Conservation (phyloP, 2,797 vertebrate species). For the Champsocephalus esox region DNA sequence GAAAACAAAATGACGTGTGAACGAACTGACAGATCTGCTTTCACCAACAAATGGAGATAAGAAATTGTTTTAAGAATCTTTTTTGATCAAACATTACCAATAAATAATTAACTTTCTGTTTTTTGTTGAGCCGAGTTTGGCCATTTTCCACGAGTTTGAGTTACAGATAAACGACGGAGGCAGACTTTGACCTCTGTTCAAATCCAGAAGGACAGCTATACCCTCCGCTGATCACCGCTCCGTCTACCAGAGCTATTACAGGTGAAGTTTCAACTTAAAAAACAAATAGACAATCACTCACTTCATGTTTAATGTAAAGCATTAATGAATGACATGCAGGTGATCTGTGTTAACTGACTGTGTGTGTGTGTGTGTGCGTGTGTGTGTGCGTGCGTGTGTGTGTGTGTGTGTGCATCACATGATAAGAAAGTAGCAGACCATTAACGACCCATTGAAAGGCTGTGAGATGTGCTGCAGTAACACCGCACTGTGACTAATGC, state of each 20-base stretch:
- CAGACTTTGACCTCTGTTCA: constrained; percentile 70
- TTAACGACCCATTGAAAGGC: constrained; percentile 37
- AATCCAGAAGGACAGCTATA: constrained; percentile 10
- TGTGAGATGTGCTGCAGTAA: constrained; percentile 45
- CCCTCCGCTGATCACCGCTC: neutral
- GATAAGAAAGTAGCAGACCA: constrained; percentile 27
- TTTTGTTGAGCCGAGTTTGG: constrained; percentile 43
- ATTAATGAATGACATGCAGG: constrained; percentile 7
- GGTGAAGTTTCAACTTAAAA: constrained; percentile 23
- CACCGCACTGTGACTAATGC: constrained; percentile 64
- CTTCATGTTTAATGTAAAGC: neutral
- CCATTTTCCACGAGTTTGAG: constrained; percentile 35
- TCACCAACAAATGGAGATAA: neutral
- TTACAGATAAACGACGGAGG: constrained; percentile 59
- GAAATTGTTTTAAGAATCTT: neutral
- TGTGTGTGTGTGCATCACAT: neutral
- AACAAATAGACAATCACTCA: neutral
- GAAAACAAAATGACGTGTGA: neutral
- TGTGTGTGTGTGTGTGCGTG: neutral
- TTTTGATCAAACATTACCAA: neutral
- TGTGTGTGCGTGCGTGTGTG: neutral
- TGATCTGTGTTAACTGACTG: constrained; percentile 23
- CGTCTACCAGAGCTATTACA: neutral
- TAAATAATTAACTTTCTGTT: constrained; percentile 19
- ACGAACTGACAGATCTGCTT: neutral